Percentiles rank a stretch among this genome's conserved stretches.
These are phyloP conservation scores for Spinus pinus DNA, from an alignment of 2,797 vertebrate species.

Conservation along the genomic window DNA sequence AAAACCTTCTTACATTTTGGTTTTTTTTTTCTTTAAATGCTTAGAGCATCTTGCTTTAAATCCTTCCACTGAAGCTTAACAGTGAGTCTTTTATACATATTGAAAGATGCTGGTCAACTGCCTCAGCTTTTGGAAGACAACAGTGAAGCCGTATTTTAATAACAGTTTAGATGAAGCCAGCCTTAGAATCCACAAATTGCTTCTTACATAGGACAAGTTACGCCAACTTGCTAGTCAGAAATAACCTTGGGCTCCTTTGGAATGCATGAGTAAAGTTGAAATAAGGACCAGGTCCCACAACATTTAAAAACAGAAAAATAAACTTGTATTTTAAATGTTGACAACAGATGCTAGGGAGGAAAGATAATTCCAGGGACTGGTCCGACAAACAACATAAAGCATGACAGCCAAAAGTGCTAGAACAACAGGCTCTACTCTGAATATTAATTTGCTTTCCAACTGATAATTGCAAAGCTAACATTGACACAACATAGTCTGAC, in stretches of 20 bases:
- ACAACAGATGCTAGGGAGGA: neutral
- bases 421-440: slow-evolving; percentile 21
- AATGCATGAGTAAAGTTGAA: neutral
- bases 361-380: neutral
- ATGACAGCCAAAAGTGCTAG: neutral
- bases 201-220: neutral
- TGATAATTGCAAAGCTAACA: slow-evolving; percentile 45
- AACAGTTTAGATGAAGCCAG: neutral
- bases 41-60: neutral
- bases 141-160: neutral
- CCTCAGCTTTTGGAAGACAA: neutral
- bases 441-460: slow-evolving; percentile 46
- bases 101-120: neutral
- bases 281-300: neutral
- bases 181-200: neutral
- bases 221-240: neutral
- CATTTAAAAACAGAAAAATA: neutral
- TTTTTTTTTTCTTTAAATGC: neutral
- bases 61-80: neutral
- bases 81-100: neutral
- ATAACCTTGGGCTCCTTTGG: neutral
- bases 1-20: neutral
- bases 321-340: neutral
- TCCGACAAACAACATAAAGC: neutral
- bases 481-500: neutral